These are phyloP conservation scores for Chelonoidis abingdonii DNA, from an alignment of 2,113 vertebrate species.

Conservation along the genomic window DNA sequence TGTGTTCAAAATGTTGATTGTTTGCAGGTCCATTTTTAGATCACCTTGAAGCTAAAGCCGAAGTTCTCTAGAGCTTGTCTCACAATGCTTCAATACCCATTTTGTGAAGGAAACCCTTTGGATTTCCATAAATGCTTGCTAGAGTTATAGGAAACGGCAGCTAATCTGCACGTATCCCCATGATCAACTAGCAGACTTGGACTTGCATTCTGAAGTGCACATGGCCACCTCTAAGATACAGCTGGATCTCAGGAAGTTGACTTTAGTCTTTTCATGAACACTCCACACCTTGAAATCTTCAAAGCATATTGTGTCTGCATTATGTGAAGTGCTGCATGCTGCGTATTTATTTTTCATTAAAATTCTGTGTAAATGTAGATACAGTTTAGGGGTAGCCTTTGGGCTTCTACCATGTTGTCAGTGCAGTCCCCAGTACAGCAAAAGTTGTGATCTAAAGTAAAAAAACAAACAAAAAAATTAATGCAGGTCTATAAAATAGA, in stretches of 20 bases:
- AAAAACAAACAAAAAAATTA: neutral
- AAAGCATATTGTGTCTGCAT: too few species aligned
- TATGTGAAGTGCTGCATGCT: neutral
- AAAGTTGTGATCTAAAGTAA: neutral
- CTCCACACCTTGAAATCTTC: too few species aligned
- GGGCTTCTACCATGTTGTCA: rapidly evolving
- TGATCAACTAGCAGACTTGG: neutral
- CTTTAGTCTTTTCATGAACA: neutral
- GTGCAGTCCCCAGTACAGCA: rapidly evolving
- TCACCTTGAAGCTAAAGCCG: neutral
- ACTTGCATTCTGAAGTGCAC: neutral
- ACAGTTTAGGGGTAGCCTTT: neutral
- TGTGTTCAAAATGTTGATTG: neutral
- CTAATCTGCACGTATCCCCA: neutral
- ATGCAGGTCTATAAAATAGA: neutral
- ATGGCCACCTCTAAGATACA: neutral
- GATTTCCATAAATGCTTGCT: neutral
- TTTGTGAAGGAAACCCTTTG: neutral
- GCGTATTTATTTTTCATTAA: neutral
- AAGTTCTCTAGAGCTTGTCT: neutral
- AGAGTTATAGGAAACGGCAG: neutral
- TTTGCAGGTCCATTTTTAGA: neutral
- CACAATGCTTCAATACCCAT: neutral
- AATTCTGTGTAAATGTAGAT: neutral
- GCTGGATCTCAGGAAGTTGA: neutral